Base-by-base conservation (phyloP, 1,140 invertebrate genomes). In the Telenomus remus region DNA sequence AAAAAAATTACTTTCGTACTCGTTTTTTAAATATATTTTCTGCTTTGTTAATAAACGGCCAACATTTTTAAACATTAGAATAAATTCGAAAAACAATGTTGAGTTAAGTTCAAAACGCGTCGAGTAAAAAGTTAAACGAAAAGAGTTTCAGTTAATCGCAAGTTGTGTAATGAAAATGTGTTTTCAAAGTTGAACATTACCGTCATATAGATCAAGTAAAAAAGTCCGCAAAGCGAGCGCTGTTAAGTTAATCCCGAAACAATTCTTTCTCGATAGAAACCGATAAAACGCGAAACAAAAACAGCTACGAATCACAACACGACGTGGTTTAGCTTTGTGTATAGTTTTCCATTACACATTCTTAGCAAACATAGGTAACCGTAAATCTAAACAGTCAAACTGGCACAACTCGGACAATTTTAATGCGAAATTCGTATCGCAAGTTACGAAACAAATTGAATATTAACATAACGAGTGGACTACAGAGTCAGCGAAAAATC, bases 341-440 rank as follows among this genome's bases (percentile, higher is more conserved):
- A 59, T 68, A 47, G 64, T 68, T 68, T 59, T 59, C 64, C 48
- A 68, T 54, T 55, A 54, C 42, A 64, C 60, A 64, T 19, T 34
- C 51, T 48, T 33, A 64, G 43, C 34, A 14, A 35, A 48, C 43
- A 64, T 59, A 59, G 57, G 64, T 68, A 59, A 68, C 55, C 27
- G 47, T 68, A 68, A 68, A 68, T 66, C 39, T 46, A 53, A 34
- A 59, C 39, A 68, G 42, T 51, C 47, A 68, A 53, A 68, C 48
- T 43, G 43, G 50, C 39, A 44, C n/a, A 44, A 35, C 13, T 51
- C 35, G 55, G 49, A 27, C 55, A 46, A 68, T 68, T 51, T 51
- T 68, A 59, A 68, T 68, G 48, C 39, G 51, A 59, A 68, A 68
- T 59, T 59, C 39, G 47, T 68, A 51, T 53, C 48, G 43, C 16